phyloP scores from a whole-genome alignment of 2,113 vertebrate species.

The Sander vitreus region DNA sequence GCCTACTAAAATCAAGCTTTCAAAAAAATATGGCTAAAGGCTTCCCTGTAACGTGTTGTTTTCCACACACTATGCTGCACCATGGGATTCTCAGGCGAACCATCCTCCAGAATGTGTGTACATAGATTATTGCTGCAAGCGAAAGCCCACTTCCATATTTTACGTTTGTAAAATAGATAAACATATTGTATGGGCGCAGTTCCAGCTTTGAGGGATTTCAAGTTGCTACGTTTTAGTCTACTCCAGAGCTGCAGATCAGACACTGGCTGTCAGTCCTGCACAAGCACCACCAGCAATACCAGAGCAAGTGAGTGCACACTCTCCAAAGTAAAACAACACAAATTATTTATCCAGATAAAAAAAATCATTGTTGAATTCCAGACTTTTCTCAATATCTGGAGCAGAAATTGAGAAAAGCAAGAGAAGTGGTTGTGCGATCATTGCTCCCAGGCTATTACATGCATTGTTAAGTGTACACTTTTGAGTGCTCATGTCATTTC shows the following conservation, averaged over 20 bases:
- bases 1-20: not conserved
- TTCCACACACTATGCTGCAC: slow-evolving; percentile 12
- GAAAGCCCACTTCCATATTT: not conserved
- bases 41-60: slow-evolving; percentile 11
- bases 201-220: slow-evolving; percentile 42
- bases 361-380: not conserved
- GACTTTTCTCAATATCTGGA: not conserved
- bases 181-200: not conserved
- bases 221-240: slow-evolving; percentile 15
- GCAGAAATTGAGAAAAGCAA: not conserved
- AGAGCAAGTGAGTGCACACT: slow-evolving; percentile 4
- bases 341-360: not conserved
- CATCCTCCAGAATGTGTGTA: not conserved
- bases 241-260: slow-evolving; percentile 17
- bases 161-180: slow-evolving; percentile 16
- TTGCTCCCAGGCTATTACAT: not conserved
- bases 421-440: not conserved
- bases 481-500: not conserved
- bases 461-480: not conserved
- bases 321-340: not conserved
- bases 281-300: not conserved
- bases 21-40: not conserved
- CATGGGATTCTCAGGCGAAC: slow-evolving; percentile 1
- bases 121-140: not conserved
- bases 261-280: slow-evolving; percentile 14